Conservation (phyloP, 2,113 vertebrate genomes). For the Neodon shergylaensis region DNA sequence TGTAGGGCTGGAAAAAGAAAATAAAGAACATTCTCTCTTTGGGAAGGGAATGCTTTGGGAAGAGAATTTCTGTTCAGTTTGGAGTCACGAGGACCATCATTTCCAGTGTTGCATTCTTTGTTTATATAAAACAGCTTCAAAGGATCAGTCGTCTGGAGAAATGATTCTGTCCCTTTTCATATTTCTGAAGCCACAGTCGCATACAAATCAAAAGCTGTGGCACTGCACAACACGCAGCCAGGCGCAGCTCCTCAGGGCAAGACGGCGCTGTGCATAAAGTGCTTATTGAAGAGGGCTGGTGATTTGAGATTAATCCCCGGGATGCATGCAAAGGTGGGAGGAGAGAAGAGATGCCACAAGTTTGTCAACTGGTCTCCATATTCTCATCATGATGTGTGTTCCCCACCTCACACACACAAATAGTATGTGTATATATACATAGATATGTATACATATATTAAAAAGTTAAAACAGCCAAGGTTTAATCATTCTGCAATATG, state of each 20-base stretch:
- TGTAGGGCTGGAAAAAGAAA: not conserved
- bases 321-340: not conserved
- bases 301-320: not conserved
- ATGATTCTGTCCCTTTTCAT: not conserved
- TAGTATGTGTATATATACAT: rapidly evolving
- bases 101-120: not conserved
- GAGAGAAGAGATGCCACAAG: no score
- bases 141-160: not conserved
- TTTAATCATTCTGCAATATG: not conserved
- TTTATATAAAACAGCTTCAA: not conserved
- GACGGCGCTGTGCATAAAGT: not conserved
- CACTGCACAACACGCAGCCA: rapidly evolving
- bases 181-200: not conserved
- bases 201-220: not conserved
- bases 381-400: no score
- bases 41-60: not conserved
- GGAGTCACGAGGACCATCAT: not conserved
- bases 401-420: not conserved
- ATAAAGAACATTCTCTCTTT: not conserved
- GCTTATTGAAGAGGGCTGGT: not conserved
- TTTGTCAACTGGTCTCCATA: not conserved
- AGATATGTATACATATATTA: not conserved
- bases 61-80: not conserved
- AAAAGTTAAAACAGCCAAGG: not conserved
- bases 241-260: no score